Evolutionary conservation across 2,113 vertebrate species (phyloP).

Genomic region (Engraulis encrasicolus): DNA sequence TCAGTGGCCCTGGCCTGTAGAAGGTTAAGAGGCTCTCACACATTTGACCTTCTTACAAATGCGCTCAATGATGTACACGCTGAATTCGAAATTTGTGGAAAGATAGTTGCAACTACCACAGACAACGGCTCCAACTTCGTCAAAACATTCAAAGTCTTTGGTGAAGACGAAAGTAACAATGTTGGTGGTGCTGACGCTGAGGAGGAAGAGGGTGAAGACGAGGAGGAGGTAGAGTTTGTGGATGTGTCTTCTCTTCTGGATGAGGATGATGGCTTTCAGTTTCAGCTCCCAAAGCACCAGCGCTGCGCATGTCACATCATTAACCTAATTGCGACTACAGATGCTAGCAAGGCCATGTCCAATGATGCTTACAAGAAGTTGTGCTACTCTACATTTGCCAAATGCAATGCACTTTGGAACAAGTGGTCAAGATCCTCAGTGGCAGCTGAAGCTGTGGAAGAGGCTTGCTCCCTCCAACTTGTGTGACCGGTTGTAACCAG

Average conservation of each 20-base stretch:
- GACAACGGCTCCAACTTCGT: constrained; percentile 48
- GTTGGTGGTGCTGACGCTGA: constrained; percentile 15
- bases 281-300: constrained; percentile 43
- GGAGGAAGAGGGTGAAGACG: constrained; percentile 29
- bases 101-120: constrained; percentile 48
- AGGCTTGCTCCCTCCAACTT: constrained; percentile 43
- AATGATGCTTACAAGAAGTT: constrained; percentile 40
- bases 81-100: constrained; percentile 32
- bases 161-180: constrained; percentile 43
- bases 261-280: constrained; percentile 45
- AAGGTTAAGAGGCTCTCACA: too few species aligned
- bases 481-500: constrained; percentile 32
- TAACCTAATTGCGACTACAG: constrained; percentile 36
- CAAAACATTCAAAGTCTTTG: constrained; percentile 42
- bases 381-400: constrained; percentile 39
- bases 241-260: constrained; percentile 35
- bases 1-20: constrained; percentile 47
- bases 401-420: constrained; percentile 46
- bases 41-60: too few species aligned
- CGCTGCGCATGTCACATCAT: constrained; percentile 46
- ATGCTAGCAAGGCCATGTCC: constrained; percentile 38
- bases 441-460: constrained; percentile 45
- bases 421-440: too few species aligned
- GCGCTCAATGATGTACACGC: constrained; percentile 49
- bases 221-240: constrained; percentile 41